A percentile compares a stretch with the other conserved stretches of the same genome.
These are phyloP conservation scores for Polypedilum vanderplanki DNA, from an alignment of 1,140 invertebrate species.

Conservation along the genomic window DNA sequence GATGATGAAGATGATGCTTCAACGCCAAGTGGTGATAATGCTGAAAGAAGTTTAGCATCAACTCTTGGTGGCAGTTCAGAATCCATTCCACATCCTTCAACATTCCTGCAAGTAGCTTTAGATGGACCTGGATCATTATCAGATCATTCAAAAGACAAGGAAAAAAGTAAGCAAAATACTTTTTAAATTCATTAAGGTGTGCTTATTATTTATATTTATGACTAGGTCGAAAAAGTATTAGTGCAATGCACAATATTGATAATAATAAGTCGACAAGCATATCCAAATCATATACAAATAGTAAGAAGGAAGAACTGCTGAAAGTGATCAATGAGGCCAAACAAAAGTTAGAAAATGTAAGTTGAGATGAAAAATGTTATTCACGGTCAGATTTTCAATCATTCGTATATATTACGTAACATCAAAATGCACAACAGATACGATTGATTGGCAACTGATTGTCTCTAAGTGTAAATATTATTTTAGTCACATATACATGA, in stretches of 20 bases:
- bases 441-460: neutral
- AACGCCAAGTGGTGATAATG: conserved; percentile 67
- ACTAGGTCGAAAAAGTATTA: conserved; percentile 43
- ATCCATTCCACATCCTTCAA: conserved; percentile 39
- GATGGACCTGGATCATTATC: conserved; percentile 40
- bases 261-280: conserved; percentile 45
- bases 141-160: conserved; percentile 40
- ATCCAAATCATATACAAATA: conserved; percentile 52
- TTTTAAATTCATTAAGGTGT: neutral
- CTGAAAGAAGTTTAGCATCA: conserved; percentile 49
- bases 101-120: conserved; percentile 41
- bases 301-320: conserved; percentile 73
- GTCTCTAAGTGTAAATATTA: neutral
- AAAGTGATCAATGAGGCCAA: conserved; percentile 80
- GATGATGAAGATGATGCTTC: conserved; percentile 71
- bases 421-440: neutral
- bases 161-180: conserved; percentile 37
- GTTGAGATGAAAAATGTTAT: conserved; percentile 38
- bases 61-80: conserved; percentile 43
- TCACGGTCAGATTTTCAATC: neutral
- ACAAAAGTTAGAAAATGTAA: conserved; percentile 80
- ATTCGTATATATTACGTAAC: neutral
- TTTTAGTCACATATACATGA: conserved; percentile 12
- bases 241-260: conserved; percentile 44
- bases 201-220: neutral